Evolutionary conservation across 2,797 vertebrate genomes (phyloP), one percentile per base, ranked within the genome.

Genomic region (Sebastes wilsoni): DNA sequence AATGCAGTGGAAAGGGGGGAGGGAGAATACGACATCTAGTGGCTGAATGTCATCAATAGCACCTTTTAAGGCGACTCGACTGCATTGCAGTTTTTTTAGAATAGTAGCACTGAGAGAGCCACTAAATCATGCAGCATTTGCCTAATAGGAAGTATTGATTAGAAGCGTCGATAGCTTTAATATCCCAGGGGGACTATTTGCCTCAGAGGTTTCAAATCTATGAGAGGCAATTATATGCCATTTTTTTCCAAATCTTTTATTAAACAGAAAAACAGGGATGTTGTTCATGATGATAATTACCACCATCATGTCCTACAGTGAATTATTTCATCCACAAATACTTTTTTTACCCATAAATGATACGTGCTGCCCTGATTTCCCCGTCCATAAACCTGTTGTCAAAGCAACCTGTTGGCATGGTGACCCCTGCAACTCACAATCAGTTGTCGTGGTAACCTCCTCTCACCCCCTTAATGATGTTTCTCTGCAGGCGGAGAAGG

Each of bases 401-500:
- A 36, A 8, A 77, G 77, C 36, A 81, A 69, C 76, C 54, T 18
- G 73, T 81, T 77, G 80, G 71, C 82, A 82, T 65, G 60, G 74
- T 81, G 86, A 87, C 81, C 75, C 68, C 72, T 79, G 25, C 66
- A 30, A 38, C 18, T 69, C 9, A 28, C 62, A 52, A 56, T 64
- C 71, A 25, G 79, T 75, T 72, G 80, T 69, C 49, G 28, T 67
- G 62, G 75, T 83, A 70, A 87, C 83, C 8, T 46, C 59, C 28
- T 77, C 34, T 80, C 75, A 46, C 66, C 46, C 11, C 23, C n/a
- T 32, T 12, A 20, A n/a, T 55, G 8, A 8, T 52, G 22, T 65
- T 65, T 11, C 60, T 62, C 3, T 71, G 13, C 95, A 99, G 98
- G 95, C 97, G 0, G 98, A 99, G 87, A 88, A 91, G 0, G 93